Evolutionary conservation across 2,113 vertebrate species (phyloP).

Genomic region (Sinocyclocheilus anophthalmus): DNA sequence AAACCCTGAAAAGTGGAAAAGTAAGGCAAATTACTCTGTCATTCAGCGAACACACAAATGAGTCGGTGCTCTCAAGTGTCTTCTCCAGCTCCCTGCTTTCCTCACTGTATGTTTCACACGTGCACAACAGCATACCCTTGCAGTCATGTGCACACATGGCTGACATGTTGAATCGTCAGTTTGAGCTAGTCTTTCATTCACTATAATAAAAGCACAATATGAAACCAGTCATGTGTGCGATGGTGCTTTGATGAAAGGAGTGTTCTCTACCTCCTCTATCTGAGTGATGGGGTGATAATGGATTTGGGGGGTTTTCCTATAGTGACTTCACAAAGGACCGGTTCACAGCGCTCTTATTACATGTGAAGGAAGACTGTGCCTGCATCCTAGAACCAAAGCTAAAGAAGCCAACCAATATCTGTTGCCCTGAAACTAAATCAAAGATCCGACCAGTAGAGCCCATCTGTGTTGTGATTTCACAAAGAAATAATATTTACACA

Average conservation of each 20-base stretch:
- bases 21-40: neutral
- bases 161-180: slow-evolving; percentile 51
- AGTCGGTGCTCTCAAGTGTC: slow-evolving; percentile 37
- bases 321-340: slow-evolving; percentile 55
- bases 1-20: neutral
- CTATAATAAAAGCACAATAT: slow-evolving; percentile 62
- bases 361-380: slow-evolving; percentile 30
- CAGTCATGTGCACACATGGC: slow-evolving; percentile 49
- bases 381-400: slow-evolving; percentile 4
- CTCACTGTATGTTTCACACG: slow-evolving; percentile 14
- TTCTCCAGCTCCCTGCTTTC: neutral
- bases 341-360: slow-evolving; percentile 5
- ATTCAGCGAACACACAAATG: neutral
- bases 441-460: slow-evolving; percentile 38
- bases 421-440: slow-evolving; percentile 55
- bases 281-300: slow-evolving; percentile 60
- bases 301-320: slow-evolving; percentile 47
- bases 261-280: slow-evolving; percentile 54
- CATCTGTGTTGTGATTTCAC: slow-evolving; percentile 25
- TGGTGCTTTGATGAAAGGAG: slow-evolving; percentile 71
- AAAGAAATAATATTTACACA: slow-evolving; percentile 26
- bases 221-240: slow-evolving; percentile 67
- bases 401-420: slow-evolving; percentile 34
- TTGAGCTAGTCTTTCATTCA: slow-evolving; percentile 45
- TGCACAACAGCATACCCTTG: too few species aligned